These are phyloP conservation scores for Vireo griseus DNA, from an alignment of 2,797 vertebrate species.

Conservation along the genomic window DNA sequence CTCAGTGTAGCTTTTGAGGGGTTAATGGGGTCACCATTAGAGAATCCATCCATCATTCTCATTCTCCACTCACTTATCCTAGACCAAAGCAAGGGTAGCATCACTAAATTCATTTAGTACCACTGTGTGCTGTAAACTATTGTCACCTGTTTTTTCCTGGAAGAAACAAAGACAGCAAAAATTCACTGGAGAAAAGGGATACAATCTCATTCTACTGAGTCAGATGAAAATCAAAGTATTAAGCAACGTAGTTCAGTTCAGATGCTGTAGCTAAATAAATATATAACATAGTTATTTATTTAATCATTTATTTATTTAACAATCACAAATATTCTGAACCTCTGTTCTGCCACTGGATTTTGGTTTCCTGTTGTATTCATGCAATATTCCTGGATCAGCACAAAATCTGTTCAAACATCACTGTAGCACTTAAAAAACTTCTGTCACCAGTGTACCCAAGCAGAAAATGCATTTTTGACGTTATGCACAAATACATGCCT, in stretches of 20 bases:
- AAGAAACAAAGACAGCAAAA: background rate
- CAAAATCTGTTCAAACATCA: background rate
- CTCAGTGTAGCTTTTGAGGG: background rate
- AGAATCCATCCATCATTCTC: background rate
- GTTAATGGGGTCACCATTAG: background rate
- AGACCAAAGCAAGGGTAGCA: background rate
- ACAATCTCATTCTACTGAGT: background rate
- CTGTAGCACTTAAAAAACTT: background rate
- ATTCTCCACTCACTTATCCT: background rate
- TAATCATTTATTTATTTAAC: background rate
- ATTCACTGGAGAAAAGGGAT: background rate
- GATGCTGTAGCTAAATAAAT: background rate
- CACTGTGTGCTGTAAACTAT: background rate
- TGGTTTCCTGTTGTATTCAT: background rate
- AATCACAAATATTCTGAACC: background rate
- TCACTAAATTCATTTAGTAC: background rate
- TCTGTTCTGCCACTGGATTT: background rate
- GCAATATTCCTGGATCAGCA: background rate
- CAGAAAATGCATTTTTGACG: background rate
- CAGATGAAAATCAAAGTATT: background rate
- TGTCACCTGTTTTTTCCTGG: background rate
- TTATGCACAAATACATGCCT: background rate
- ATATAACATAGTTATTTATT: background rate
- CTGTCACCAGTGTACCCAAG: background rate
- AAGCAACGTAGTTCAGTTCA: background rate